phyloP scores from a whole-genome alignment of 2,888 invertebrate species.

The Stenodema calcarata region DNA sequence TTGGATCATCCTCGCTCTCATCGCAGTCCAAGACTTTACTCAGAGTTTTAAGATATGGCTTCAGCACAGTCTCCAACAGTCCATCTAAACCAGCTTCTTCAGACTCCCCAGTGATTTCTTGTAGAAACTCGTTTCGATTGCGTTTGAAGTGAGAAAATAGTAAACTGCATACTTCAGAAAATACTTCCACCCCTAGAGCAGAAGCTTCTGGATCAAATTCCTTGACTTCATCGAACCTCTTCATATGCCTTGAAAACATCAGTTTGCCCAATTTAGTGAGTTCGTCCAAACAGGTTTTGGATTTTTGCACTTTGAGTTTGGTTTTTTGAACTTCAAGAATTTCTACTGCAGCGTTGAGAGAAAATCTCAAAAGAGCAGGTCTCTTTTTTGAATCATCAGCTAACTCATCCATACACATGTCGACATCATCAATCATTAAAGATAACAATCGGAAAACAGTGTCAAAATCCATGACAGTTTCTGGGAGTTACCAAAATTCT shows the following conservation, averaged over 20 bases:
- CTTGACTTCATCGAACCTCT: constrained; percentile 62
- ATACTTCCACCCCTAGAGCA: constrained; percentile 68
- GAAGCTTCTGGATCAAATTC: constrained; percentile 68
- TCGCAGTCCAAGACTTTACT: constrained; percentile 57
- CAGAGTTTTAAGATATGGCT: constrained; percentile 45
- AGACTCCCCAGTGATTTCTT: constrained; percentile 27
- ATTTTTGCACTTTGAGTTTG: constrained; percentile 15
- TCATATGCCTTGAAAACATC: constrained; percentile 60
- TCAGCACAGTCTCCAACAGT: constrained; percentile 47
- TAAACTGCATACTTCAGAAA: constrained; percentile 59
- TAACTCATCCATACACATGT: constrained; percentile 66
- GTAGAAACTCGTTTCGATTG: constrained; percentile 1
- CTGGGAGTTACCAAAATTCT: too few species aligned
- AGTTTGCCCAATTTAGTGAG: constrained; percentile 58
- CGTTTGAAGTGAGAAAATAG: constrained; percentile 59
- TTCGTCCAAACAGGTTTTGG: constrained; percentile 18
- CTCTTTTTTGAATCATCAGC: constrained; percentile 65
- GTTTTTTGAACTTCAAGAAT: constrained; percentile 54
- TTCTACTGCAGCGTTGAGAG: constrained; percentile 63
- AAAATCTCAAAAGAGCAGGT: constrained; percentile 68
- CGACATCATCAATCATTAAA: constrained; percentile 61
- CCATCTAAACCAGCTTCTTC: constrained; percentile 55
- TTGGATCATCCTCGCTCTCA: constrained; percentile 59
- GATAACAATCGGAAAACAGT: constrained; percentile 62
- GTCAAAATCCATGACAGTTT: constrained; percentile 63